A percentile compares a stretch with the other conserved stretches of the same genome.
phyloP scores from a whole-genome alignment of 2,888 invertebrate genomes.

The Zygogramma bicolorata region DNA sequence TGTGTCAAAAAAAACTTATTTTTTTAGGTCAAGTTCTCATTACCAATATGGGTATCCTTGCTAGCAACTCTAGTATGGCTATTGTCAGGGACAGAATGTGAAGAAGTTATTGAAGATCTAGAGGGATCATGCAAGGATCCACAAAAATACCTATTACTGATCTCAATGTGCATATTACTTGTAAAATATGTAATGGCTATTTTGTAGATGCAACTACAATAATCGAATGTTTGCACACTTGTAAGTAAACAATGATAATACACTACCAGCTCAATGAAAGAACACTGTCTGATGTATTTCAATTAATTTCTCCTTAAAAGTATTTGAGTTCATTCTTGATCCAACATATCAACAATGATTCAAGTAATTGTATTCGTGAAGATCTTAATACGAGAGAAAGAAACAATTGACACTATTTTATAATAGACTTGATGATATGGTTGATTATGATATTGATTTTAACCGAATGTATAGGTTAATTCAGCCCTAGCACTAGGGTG shows the following conservation, averaged over 20 bases:
- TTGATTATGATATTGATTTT: too few relatives aligned
- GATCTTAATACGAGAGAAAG: too few relatives aligned
- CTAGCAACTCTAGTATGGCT: slow-evolving; percentile 30
- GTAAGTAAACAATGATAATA: slow-evolving; percentile 69
- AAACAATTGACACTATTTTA: background rate
- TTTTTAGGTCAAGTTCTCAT: slow-evolving; percentile 61
- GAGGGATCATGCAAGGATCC: slow-evolving; percentile 65
- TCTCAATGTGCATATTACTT: slow-evolving; percentile 77
- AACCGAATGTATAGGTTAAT: too few relatives aligned
- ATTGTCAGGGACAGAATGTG: slow-evolving; percentile 48
- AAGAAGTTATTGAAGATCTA: slow-evolving; percentile 42
- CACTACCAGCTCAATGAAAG: too few relatives aligned
- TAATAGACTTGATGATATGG: too few relatives aligned
- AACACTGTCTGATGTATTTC: background rate
- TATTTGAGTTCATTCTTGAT: too few relatives aligned
- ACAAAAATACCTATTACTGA: slow-evolving; percentile 67
- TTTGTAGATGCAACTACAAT: slow-evolving; percentile 85
- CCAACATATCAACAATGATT: too few relatives aligned
- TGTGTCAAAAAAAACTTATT: background rate
- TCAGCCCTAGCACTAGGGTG: too few relatives aligned
- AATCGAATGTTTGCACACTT: slow-evolving; percentile 83
- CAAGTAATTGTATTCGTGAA: too few relatives aligned
- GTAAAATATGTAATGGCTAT: slow-evolving; percentile 80
- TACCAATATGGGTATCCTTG: slow-evolving; percentile 62
- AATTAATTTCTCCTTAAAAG: too few relatives aligned